Conservation (phyloP, 1,140 invertebrate genomes). For the Eriocheir sinensis region DNA sequence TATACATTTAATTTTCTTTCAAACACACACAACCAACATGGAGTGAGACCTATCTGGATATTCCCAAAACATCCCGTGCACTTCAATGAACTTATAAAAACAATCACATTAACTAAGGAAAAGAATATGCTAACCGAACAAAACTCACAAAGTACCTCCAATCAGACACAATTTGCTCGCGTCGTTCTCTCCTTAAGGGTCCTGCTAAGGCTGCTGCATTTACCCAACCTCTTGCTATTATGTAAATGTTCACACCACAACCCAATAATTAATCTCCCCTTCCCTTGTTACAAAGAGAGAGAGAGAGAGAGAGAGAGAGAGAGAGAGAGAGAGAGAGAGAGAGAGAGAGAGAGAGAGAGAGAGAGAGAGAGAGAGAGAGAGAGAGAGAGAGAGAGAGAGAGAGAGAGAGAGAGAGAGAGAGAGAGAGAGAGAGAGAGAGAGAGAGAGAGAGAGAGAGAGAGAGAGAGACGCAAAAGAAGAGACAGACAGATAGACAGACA, state of each 20-base stretch:
- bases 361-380: slow-evolving; percentile 60
- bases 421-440: not conserved
- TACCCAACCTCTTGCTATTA: not conserved
- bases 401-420: slow-evolving; percentile 46
- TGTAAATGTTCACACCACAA: not conserved
- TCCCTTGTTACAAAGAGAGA: slow-evolving; percentile 9
- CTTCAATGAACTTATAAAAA: too few relatives aligned
- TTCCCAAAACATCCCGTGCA: too few relatives aligned
- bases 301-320: slow-evolving; percentile 67
- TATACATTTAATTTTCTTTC: too few relatives aligned
- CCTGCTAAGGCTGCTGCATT: not conserved
- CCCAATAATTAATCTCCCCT: slow-evolving; percentile 15
- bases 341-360: slow-evolving; percentile 57
- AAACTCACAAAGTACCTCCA: too few relatives aligned
- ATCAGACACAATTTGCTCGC: not conserved
- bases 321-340: slow-evolving; percentile 60
- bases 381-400: slow-evolving; percentile 60
- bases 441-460: not conserved
- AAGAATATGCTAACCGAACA: too few relatives aligned
- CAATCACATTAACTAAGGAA: too few relatives aligned
- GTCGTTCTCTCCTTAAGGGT: not conserved
- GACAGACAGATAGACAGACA: not conserved
- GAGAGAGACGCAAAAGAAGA: not conserved
- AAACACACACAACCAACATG: too few relatives aligned
- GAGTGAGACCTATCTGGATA: too few relatives aligned